Conservation (phyloP, 1,140 invertebrate genomes). For the Acyrthosiphon pisum region DNA sequence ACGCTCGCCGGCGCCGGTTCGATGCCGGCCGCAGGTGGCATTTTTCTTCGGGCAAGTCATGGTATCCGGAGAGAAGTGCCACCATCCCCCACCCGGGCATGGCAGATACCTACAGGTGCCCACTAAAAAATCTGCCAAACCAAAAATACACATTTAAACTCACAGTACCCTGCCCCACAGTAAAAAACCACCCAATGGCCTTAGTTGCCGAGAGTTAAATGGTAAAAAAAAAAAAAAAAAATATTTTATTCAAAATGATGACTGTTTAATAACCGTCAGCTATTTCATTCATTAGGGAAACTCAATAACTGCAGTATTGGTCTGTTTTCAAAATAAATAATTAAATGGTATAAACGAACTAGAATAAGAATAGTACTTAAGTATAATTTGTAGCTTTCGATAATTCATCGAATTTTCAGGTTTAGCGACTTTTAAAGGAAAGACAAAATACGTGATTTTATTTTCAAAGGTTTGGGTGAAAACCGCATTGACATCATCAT, state of each 20-base stretch:
- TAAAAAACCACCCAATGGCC: too few species aligned
- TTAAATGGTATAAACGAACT: background rate
- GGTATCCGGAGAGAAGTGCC: too few species aligned
- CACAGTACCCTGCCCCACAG: too few species aligned
- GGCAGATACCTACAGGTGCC: too few species aligned
- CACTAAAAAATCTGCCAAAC: too few species aligned
- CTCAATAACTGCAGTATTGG: background rate
- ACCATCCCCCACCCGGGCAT: too few species aligned
- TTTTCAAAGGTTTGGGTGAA: background rate
- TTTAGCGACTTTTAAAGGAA: background rate
- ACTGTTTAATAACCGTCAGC: background rate
- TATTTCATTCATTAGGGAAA: background rate
- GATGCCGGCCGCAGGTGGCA: too few species aligned
- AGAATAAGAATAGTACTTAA: background rate
- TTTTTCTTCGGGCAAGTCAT: too few species aligned
- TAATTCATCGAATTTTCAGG: background rate
- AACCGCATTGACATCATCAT: background rate
- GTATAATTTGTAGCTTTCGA: background rate
- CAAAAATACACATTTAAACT: too few species aligned
- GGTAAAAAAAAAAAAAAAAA: too few species aligned
- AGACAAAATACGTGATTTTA: background rate
- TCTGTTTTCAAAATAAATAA: background rate
- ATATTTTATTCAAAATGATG: background rate
- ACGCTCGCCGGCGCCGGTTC: too few species aligned
- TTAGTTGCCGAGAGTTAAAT: too few species aligned